A percentile compares a stretch with the other conserved stretches of the same genome.
Conservation (phyloP, 2,113 vertebrate species). For the Proteles cristata region DNA sequence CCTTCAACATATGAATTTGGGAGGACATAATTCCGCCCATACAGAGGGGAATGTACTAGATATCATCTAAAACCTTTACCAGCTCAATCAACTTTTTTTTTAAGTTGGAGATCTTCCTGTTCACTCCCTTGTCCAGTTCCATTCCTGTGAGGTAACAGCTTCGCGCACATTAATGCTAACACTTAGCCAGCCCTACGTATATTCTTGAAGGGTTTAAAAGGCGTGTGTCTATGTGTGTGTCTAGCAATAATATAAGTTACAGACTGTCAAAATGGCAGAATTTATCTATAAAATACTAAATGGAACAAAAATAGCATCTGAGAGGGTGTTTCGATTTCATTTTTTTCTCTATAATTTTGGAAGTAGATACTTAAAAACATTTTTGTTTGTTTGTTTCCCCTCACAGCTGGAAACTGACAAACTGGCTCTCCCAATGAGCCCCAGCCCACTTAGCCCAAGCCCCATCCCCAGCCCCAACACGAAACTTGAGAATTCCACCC, state of each 20-base stretch:
- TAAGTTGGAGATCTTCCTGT: background rate
- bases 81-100: background rate
- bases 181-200: too few relatives aligned
- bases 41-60: background rate
- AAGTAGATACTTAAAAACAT: rapidly evolving
- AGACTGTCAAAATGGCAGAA: background rate
- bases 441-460: constrained; percentile 84
- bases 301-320: background rate
- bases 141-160: background rate
- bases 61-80: background rate
- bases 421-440: constrained; percentile 90
- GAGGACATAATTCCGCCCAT: background rate
- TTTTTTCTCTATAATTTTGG: background rate
- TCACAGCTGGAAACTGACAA: constrained; percentile 93
- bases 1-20: background rate
- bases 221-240: background rate
- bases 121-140: background rate
- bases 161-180: background rate
- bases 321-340: background rate
- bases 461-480: constrained; percentile 85
- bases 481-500: constrained; percentile 87
- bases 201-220: background rate
- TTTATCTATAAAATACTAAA: background rate
- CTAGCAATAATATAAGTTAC: background rate
- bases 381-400: background rate